phyloP scores from a whole-genome alignment of 1,140 invertebrate genomes.

The Neodiprion fabricii region DNA sequence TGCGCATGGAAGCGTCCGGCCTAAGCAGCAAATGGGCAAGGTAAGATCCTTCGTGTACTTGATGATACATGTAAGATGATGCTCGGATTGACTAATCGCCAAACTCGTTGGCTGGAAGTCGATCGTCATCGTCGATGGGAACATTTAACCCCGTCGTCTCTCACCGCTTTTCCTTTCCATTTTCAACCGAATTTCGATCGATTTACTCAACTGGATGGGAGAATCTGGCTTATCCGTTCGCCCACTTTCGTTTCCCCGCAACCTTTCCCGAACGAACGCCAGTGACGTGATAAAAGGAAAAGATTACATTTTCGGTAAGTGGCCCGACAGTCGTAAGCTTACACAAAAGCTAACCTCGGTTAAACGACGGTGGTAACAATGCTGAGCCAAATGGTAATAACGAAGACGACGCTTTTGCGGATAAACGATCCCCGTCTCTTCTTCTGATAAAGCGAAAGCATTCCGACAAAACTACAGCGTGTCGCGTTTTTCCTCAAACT shows the following conservation, averaged over 20 bases:
- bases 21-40: too few species aligned
- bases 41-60: too few species aligned
- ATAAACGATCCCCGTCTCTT: neutral
- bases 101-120: too few species aligned
- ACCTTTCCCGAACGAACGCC: neutral
- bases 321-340: neutral
- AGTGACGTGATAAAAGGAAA: neutral
- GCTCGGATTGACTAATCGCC: too few species aligned
- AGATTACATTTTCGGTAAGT: slow-evolving; percentile 7
- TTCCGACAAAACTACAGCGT: too few species aligned
- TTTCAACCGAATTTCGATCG: slow-evolving; percentile 1
- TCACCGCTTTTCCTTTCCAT: neutral
- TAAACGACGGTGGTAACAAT: slow-evolving; percentile 2
- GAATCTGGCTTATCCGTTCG: neutral
- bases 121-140: too few species aligned
- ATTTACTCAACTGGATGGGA: neutral
- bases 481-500: too few species aligned
- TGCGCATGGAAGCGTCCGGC: too few species aligned
- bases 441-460: neutral
- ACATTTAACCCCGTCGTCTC: neutral
- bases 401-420: neutral
- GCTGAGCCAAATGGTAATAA: neutral
- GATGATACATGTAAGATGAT: too few species aligned
- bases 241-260: neutral
- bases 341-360: slow-evolving; percentile 2